Evolutionary conservation across 2,797 vertebrate genomes (phyloP).

Genomic region (Phaenicophaeus curvirostris): DNA sequence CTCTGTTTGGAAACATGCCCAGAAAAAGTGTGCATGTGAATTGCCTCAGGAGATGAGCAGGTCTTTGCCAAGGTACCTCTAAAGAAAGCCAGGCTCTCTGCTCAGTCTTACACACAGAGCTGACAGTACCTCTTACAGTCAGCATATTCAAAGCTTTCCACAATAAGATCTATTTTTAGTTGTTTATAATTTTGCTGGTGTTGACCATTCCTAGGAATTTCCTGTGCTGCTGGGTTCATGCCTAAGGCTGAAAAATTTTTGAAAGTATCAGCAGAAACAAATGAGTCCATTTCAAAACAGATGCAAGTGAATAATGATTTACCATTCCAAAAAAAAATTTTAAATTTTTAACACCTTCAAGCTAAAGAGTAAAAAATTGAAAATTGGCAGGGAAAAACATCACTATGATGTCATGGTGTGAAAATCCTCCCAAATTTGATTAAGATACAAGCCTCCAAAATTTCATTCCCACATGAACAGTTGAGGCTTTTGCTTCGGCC

Average conservation of each 20-base stretch:
- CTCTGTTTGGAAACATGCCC: not conserved
- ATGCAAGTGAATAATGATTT: not conserved
- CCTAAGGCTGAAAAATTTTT: not conserved
- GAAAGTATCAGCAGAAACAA: not conserved
- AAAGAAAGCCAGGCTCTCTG: not conserved
- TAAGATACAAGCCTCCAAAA: not conserved
- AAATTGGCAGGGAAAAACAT: not conserved
- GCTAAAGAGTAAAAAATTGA: not conserved
- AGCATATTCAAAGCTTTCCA: constrained; percentile 6
- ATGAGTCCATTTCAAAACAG: not conserved
- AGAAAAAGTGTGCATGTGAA: constrained; percentile 5
- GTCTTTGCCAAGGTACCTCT: constrained; percentile 19
- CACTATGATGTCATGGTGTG: not conserved
- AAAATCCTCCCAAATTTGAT: not conserved
- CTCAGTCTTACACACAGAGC: not conserved
- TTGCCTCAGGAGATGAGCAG: constrained; percentile 22
- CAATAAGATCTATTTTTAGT: not conserved
- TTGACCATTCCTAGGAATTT: constrained; percentile 36
- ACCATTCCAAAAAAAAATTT: not conserved
- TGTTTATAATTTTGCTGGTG: not conserved
- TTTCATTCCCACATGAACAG: not conserved
- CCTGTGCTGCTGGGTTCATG: not conserved
- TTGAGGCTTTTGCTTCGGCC: not conserved
- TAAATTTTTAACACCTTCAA: not conserved
- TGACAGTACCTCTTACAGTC: constrained; percentile 5